Conservation (phyloP, 2,797 vertebrate species). For the Astyanax mexicanus region DNA sequence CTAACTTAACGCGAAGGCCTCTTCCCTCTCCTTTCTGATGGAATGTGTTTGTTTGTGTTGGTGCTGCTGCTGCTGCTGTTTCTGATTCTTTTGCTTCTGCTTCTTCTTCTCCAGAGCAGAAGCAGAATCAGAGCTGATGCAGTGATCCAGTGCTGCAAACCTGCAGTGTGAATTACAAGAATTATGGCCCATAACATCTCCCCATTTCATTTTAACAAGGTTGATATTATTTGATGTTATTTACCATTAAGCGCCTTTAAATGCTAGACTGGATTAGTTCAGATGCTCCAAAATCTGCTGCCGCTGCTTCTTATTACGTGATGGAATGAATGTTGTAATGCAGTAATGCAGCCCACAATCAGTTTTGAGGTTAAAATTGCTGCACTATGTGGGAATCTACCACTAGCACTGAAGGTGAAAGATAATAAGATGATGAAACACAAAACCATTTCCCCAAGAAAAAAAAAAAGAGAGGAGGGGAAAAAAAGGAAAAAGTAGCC, state of each 20-base stretch:
- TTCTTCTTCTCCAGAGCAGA: conserved; percentile 6
- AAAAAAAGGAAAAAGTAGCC: conserved; percentile 48
- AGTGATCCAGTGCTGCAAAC: conserved; percentile 12
- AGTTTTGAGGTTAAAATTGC: conserved; percentile 10
- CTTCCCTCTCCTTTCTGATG: conserved; percentile 25
- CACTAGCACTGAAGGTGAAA: conserved; percentile 41
- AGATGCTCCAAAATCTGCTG: conserved; percentile 1
- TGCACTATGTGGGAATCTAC: conserved; percentile 28
- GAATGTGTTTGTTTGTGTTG: background rate
- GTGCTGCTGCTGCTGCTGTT: background rate
- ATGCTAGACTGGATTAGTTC: background rate
- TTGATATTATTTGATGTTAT: conserved; percentile 25
- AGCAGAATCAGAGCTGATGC: too few relatives aligned
- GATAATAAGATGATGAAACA: conserved; percentile 54
- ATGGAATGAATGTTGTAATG: background rate
- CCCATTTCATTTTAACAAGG: conserved; percentile 32
- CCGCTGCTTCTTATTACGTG: conserved; percentile 17
- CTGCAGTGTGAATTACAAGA: too few relatives aligned
- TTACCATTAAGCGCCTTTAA: conserved; percentile 28
- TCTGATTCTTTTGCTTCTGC: too few relatives aligned
- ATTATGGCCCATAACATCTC: conserved; percentile 27
- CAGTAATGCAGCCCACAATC: conserved; percentile 1
- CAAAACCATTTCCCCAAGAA: conserved; percentile 35
- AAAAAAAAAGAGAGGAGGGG: too few relatives aligned
- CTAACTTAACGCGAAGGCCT: conserved; percentile 12